phyloP scores from a whole-genome alignment of 2,797 vertebrate species.

The Mormyrops boulengeri region DNA sequence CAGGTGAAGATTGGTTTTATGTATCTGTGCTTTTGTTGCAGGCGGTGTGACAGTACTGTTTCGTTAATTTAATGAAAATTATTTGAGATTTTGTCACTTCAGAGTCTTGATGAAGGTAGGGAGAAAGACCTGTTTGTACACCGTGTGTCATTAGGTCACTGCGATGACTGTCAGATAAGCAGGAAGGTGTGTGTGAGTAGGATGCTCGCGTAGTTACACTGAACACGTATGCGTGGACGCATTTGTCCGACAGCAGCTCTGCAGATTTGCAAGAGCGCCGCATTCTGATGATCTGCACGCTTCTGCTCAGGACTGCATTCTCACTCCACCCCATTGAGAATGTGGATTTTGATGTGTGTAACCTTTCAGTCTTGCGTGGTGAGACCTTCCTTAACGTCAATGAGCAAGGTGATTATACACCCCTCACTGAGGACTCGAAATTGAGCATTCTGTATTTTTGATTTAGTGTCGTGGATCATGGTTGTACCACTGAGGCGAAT shows the following conservation, averaged over 20 bases:
- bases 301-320: background rate
- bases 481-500: background rate
- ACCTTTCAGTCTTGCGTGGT: background rate
- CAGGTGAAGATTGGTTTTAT: background rate
- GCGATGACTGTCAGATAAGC: background rate
- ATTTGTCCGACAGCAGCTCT: background rate
- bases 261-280: background rate
- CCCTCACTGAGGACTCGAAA: background rate
- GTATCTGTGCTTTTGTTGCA: background rate
- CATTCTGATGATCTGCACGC: background rate
- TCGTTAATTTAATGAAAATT: background rate
- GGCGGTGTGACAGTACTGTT: background rate
- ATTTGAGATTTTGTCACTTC: background rate
- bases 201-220: background rate
- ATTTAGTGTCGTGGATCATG: background rate
- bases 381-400: background rate
- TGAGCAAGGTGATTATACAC: background rate
- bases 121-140: background rate
- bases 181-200: background rate
- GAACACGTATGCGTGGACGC: background rate
- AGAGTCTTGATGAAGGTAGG: background rate
- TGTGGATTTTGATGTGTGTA: background rate
- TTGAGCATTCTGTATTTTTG: background rate
- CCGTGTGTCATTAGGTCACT: background rate
- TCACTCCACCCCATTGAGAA: background rate